Evolutionary conservation across 2,113 vertebrate genomes (phyloP).

Genomic region (Spizaetus ornatus): DNA sequence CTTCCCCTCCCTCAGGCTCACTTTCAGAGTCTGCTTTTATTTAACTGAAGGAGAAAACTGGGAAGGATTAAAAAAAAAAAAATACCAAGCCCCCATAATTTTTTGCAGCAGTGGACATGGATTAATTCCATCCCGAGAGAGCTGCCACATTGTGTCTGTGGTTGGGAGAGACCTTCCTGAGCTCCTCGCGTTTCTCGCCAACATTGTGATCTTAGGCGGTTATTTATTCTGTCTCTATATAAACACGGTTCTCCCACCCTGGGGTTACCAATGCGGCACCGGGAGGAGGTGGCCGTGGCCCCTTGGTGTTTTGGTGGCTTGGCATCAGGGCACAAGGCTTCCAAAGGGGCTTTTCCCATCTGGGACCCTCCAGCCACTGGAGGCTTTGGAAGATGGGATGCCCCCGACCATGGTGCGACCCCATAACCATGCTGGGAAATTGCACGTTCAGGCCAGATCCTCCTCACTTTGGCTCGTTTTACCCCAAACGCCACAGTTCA

Average conservation of each 20-base stretch:
- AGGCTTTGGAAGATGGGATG: background rate
- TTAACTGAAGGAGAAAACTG: background rate
- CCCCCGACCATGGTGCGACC: accelerated
- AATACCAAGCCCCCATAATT: background rate
- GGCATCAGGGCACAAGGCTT: accelerated
- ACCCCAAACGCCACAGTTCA: accelerated
- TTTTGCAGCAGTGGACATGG: background rate
- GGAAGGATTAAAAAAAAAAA: background rate
- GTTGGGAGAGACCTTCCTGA: background rate
- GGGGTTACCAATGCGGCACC: background rate
- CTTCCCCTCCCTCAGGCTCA: background rate
- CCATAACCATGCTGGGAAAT: accelerated
- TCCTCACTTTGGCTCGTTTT: accelerated
- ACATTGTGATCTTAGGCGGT: background rate
- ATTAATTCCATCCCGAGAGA: background rate
- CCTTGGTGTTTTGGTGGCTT: background rate
- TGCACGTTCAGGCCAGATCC: accelerated
- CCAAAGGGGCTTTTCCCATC: background rate
- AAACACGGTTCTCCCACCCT: background rate
- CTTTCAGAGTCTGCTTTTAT: background rate
- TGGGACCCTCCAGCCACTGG: accelerated
- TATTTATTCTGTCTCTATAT: background rate
- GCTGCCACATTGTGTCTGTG: background rate
- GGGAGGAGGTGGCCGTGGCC: accelerated
- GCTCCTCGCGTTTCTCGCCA: background rate